Base-by-base conservation (phyloP, 2,888 invertebrate genomes). In the Linyphia triangularis region DNA sequence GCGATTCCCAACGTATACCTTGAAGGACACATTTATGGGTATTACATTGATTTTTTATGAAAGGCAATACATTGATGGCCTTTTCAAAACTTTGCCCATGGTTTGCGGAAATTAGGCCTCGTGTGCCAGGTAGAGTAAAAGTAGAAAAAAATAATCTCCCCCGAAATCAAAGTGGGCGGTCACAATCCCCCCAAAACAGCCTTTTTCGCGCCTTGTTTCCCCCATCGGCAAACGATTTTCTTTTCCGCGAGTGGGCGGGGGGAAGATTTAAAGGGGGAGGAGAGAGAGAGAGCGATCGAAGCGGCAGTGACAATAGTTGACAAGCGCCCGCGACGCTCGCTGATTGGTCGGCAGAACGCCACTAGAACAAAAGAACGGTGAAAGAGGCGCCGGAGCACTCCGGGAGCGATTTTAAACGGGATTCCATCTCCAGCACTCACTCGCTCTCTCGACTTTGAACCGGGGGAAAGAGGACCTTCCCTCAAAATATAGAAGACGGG, bases 261-360 rank as follows among this genome's bases (percentile, higher is more conserved):
- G 37, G 40, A 26, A 70, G 70, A 59, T 65, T 79, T 81, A 67
- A 79, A 79, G 78, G 85, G 63, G 85, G 85, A 19, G 70, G 37
- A 33, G 33, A 16, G 59, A 28, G 65, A 73, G 51, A 19, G 73
- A 30, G 24, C 24, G 65, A 43, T 37, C 57, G 51, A 24, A 72
- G 65, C 26, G 63, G 81, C 86, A 81, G 88, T 89, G 89, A 89
- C 89, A 89, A 89, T 89, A 84, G 89, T 84, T 89, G 89, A 89
- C 89, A 89, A 83, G 84, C 89, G 84, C 79, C 84, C 83, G 83
- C 77, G 88, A 82, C 83, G 88, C 83, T 24, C 83, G 70, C 89
- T 89, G 89, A 89, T 89, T 89, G 89, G 89, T 89, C 84, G 84
- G 79, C 70, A 40, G 72, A 30, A 67, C 79, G 77, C 70, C 78